These are phyloP conservation scores for Pocillopora damicornis DNA, from an alignment of 64 coral and sea anemone species.

Conservation along the genomic window DNA sequence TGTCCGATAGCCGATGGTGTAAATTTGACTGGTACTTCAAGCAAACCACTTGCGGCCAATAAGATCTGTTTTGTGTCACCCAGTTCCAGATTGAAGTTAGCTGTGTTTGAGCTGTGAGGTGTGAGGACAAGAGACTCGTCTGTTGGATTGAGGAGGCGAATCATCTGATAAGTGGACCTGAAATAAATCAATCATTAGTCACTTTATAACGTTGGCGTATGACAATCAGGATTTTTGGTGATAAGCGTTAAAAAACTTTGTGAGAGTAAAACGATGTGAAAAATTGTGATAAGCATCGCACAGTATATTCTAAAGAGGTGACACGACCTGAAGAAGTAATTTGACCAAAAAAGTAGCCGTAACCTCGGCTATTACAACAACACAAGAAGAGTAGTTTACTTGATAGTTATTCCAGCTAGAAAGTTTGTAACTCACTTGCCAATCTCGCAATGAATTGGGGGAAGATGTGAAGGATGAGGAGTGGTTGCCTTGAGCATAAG, in stretches of 20 bases:
- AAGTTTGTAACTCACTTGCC: constrained; percentile 64
- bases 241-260: no score
- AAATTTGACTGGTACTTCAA: constrained; percentile 92
- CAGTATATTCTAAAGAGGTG: no score
- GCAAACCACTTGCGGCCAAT: constrained; percentile 33
- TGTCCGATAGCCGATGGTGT: constrained; percentile 87
- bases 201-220: neutral
- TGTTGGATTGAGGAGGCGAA: constrained; percentile 87
- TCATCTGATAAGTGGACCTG: constrained; percentile 90
- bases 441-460: constrained; percentile 78
- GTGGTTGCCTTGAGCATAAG: constrained; percentile 65
- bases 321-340: no score
- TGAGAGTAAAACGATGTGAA: no score
- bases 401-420: no score
- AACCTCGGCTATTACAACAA: neutral
- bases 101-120: constrained; percentile 71
- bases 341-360: neutral
- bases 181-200: neutral
- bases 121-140: constrained; percentile 60
- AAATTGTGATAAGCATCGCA: no score
- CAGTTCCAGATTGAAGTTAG: constrained; percentile 37
- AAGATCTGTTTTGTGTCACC: constrained; percentile 48
- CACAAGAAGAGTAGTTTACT: no score
- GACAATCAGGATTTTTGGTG: no score
- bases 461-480: constrained; percentile 69